These are phyloP conservation scores for Tragelaphus scriptus DNA, from an alignment of 2,113 vertebrate genomes.

Conservation along the genomic window DNA sequence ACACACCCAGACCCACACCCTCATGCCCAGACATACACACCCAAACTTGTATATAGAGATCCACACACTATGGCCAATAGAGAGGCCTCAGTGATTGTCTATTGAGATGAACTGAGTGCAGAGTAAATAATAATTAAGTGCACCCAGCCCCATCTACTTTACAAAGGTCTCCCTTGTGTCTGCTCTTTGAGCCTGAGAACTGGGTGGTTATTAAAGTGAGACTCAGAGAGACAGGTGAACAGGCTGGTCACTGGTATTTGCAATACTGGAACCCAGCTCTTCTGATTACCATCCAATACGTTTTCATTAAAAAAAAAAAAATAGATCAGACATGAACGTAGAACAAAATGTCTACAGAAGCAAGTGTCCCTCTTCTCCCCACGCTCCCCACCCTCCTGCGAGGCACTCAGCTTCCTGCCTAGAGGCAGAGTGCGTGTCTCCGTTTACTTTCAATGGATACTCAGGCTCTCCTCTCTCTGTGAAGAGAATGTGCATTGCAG, in stretches of 20 bases:
- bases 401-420: neutral
- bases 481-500: neutral
- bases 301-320: neutral
- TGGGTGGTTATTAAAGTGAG: neutral
- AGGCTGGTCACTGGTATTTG: neutral
- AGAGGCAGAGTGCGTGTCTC: neutral
- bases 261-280: neutral
- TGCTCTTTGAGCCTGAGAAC: conserved; percentile 3
- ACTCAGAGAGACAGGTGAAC: neutral
- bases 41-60: neutral
- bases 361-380: neutral
- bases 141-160: neutral
- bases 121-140: neutral
- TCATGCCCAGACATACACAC: neutral
- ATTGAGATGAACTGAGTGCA: neutral
- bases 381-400: fast-evolving
- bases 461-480: neutral
- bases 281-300: neutral
- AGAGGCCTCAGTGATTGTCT: neutral
- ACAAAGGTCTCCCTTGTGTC: neutral
- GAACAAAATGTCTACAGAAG: neutral
- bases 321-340: neutral
- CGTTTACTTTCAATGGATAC: neutral
- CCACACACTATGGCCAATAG: neutral
- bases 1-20: neutral